Evolutionary conservation across 2,113 vertebrate genomes (phyloP).

Genomic region (Gopherus flavomarginatus): DNA sequence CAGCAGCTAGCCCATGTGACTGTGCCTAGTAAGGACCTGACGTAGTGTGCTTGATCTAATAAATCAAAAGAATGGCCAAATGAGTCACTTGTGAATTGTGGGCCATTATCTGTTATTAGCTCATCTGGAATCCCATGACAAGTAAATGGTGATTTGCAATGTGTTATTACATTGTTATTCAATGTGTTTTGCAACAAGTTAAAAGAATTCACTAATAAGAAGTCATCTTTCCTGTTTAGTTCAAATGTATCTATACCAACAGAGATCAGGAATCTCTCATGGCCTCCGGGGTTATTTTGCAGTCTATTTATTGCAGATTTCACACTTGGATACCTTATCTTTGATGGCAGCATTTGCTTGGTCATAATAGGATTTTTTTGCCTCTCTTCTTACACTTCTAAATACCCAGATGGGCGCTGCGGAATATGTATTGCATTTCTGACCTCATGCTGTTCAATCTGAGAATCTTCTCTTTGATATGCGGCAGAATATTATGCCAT

Average conservation of each 20-base stretch:
- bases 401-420: slow-evolving; percentile 12
- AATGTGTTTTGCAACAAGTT: slow-evolving; percentile 41
- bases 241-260: slow-evolving; percentile 31
- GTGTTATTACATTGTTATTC: slow-evolving; percentile 31
- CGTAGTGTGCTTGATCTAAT: slow-evolving; percentile 43
- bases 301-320: slow-evolving; percentile 20
- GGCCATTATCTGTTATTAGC: slow-evolving; percentile 50
- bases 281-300: neutral
- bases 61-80: slow-evolving; percentile 61
- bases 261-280: slow-evolving; percentile 3
- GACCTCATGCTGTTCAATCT: neutral
- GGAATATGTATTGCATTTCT: slow-evolving; percentile 17
- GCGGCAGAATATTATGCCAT: neutral
- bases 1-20: neutral
- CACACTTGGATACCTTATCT: slow-evolving; percentile 20
- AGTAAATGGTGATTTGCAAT: slow-evolving; percentile 36
- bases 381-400: neutral
- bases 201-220: slow-evolving; percentile 42
- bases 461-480: neutral
- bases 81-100: slow-evolving; percentile 42
- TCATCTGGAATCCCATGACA: slow-evolving; percentile 56
- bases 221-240: slow-evolving; percentile 48
- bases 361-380: neutral
- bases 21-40: slow-evolving; percentile 19
- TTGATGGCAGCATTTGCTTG: neutral